phyloP scores from a whole-genome alignment of 2,888 invertebrate genomes.

The Pyrochroa serraticornis region DNA sequence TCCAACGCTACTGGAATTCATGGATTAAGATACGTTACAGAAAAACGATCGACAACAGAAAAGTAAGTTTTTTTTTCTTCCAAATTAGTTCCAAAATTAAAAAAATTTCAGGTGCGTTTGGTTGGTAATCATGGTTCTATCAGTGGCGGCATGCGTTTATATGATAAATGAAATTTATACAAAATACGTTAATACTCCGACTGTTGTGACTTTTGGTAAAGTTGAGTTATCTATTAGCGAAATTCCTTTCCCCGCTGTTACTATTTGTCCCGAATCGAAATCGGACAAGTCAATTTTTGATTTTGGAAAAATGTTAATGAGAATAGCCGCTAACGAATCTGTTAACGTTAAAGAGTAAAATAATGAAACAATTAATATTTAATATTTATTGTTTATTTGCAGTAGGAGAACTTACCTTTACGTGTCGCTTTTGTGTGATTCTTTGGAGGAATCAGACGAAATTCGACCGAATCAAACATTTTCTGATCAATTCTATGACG shows the following conservation, averaged over 20 bases:
- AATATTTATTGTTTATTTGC: too few relatives aligned
- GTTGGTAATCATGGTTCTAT: constrained; percentile 65
- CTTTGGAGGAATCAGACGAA: too few relatives aligned
- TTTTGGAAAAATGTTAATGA: constrained; percentile 6
- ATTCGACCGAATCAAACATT: too few relatives aligned
- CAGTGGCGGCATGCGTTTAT: constrained; percentile 64
- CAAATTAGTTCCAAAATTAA: too few relatives aligned
- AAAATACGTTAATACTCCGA: constrained; percentile 75
- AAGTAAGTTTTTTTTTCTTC: too few relatives aligned
- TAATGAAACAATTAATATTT: too few relatives aligned
- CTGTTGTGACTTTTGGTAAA: constrained; percentile 76
- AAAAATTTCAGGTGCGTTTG: too few relatives aligned
- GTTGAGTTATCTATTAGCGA: constrained; percentile 70
- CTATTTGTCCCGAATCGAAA: constrained; percentile 70
- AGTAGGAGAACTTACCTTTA: too few relatives aligned
- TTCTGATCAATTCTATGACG: too few relatives aligned
- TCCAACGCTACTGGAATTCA: constrained; percentile 13
- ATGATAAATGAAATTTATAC: constrained; percentile 69
- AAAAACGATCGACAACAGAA: constrained; percentile 19
- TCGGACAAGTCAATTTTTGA: constrained; percentile 41
- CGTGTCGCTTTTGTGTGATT: too few relatives aligned
- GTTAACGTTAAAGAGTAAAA: constrained; percentile 23
- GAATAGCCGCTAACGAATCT: constrained; percentile 12
- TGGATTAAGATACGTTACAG: constrained; percentile 16
- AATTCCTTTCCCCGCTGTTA: constrained; percentile 58